Percentiles rank a stretch among this genome's conserved stretches.
Conservation (phyloP, 1,140 invertebrate species). For the Brachionus angularis region DNA sequence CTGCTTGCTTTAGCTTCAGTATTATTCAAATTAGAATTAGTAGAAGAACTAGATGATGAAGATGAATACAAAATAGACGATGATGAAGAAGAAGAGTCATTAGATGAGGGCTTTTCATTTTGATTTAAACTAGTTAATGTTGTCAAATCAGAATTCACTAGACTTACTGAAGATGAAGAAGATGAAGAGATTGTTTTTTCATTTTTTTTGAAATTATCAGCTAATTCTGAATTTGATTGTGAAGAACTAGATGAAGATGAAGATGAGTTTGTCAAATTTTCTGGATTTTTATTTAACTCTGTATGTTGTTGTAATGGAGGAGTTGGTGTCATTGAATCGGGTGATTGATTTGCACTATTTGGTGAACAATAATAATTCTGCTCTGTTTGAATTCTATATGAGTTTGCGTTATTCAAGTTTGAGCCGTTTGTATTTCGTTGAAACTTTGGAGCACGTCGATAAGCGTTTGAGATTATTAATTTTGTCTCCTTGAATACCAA, state of each 20-base stretch:
- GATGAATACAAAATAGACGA: background rate
- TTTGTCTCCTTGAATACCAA: slow-evolving; percentile 22
- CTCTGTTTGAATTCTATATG: too few species aligned
- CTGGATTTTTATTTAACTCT: background rate
- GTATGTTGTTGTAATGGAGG: background rate
- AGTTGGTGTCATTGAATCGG: background rate
- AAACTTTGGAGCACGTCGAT: background rate
- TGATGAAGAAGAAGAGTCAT: too few species aligned
- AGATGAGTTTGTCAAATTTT: too few species aligned
- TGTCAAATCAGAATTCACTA: background rate
- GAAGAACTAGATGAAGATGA: slow-evolving; percentile 3
- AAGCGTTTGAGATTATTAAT: slow-evolving; percentile 34
- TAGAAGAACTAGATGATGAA: background rate
- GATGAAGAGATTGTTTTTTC: background rate
- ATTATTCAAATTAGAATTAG: slow-evolving; percentile 9
- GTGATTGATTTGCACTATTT: background rate
- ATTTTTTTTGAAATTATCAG: background rate
- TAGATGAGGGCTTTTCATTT: slow-evolving; percentile 14
- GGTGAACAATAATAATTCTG: slow-evolving; percentile 6
- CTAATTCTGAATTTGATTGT: slow-evolving; percentile 3
- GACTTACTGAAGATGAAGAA: background rate
- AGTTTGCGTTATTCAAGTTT: too few species aligned
- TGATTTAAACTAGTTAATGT: slow-evolving; percentile 11
- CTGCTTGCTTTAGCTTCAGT: background rate
- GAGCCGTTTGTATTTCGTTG: background rate